Conservation (phyloP, 1,140 invertebrate genomes). For the Parapsyche elsis region DNA sequence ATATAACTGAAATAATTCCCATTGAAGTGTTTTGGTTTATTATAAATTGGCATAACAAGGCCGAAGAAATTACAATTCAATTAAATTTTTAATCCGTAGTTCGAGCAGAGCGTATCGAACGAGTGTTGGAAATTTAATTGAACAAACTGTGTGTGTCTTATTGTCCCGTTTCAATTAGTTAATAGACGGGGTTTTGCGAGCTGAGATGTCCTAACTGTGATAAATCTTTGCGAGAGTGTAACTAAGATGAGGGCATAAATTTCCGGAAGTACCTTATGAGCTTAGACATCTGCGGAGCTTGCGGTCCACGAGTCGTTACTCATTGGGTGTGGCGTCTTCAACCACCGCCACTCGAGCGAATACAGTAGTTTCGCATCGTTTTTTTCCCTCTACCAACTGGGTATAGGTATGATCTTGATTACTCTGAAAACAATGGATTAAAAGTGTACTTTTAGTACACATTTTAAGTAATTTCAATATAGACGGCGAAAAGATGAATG, state of each 20-base stretch:
- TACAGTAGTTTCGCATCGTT: too few relatives aligned
- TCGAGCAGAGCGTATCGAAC: not conserved
- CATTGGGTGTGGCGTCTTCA: conserved; percentile 10
- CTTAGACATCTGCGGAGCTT: conserved; percentile 37
- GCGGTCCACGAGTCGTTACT: conserved; percentile 42
- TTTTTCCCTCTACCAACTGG: too few relatives aligned
- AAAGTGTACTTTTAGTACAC: too few relatives aligned
- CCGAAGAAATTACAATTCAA: too few relatives aligned
- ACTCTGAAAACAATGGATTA: too few relatives aligned
- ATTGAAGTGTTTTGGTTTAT: too few relatives aligned
- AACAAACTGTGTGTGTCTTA: not conserved
- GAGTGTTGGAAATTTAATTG: conserved; percentile 13
- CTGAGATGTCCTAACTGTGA: conserved; percentile 32
- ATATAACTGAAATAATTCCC: too few relatives aligned
- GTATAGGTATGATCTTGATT: too few relatives aligned
- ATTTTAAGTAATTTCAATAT: too few relatives aligned
- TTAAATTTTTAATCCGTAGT: not conserved
- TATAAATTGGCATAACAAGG: too few relatives aligned
- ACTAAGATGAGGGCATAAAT: conserved; percentile 47
- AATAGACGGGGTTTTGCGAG: conserved; percentile 34
- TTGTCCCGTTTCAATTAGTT: conserved; percentile 26
- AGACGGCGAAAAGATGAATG: too few relatives aligned
- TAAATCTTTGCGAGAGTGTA: conserved; percentile 36
- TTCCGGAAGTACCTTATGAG: conserved; percentile 40
- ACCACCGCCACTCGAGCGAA: not conserved